phyloP scores from a whole-genome alignment of 2,113 vertebrate genomes.

The Seriola rivoliana region DNA sequence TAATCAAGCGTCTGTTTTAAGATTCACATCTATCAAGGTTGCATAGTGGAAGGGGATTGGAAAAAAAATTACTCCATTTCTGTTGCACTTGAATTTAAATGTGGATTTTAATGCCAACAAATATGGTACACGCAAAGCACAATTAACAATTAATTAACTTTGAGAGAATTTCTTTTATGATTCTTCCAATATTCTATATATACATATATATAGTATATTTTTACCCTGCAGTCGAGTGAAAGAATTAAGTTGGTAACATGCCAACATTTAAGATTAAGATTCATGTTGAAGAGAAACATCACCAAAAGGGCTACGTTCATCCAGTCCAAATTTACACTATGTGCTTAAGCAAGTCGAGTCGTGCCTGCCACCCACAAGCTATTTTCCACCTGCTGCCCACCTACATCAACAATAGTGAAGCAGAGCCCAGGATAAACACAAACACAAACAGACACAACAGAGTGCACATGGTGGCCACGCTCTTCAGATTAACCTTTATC shows the following conservation, averaged over 20 bases:
- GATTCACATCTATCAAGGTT: neutral
- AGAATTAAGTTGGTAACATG: neutral
- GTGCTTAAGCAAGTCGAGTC: conserved; percentile 64
- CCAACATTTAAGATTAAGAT: neutral
- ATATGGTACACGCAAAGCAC: neutral
- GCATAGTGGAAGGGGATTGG: neutral
- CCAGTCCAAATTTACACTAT: conserved; percentile 53
- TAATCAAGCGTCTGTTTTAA: conserved; percentile 9
- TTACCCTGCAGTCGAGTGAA: neutral
- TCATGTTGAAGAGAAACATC: conserved; percentile 2
- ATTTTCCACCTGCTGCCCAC: conserved; percentile 80
- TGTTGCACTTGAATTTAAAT: conserved; percentile 3
- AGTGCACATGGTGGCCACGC: conserved; percentile 67
- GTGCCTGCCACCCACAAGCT: conserved; percentile 75
- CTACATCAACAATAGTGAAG: conserved; percentile 76
- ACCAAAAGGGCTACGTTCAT: conserved; percentile 15
- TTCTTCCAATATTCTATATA: neutral
- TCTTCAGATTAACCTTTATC: conserved; percentile 72
- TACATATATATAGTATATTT: neutral
- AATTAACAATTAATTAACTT: neutral
- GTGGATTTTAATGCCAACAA: conserved; percentile 7
- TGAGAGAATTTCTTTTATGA: neutral
- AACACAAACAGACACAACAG: conserved; percentile 72
- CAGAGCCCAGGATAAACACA: conserved; percentile 73
- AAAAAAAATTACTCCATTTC: neutral